phyloP scores from a whole-genome alignment of 2,888 invertebrate genomes.

The Epinotia ramella region DNA sequence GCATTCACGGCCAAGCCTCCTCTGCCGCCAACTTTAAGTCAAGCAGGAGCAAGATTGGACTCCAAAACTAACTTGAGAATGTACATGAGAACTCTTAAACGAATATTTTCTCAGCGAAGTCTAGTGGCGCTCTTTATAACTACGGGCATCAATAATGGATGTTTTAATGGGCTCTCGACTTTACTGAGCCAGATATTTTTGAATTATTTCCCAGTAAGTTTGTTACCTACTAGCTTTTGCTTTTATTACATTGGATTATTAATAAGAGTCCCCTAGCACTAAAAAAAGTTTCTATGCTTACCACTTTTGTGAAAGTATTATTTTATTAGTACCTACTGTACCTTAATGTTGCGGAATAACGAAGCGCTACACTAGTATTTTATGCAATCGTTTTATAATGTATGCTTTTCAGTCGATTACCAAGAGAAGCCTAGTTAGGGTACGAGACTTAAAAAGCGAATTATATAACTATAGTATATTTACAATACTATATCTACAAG shows the following conservation, averaged over 20 bases:
- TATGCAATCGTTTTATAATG: too few relatives aligned
- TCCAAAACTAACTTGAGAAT: constrained; percentile 33
- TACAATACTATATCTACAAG: too few relatives aligned
- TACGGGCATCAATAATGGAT: constrained; percentile 90
- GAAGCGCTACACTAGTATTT: not conserved
- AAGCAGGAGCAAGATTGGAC: constrained; percentile 64
- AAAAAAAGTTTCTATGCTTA: not conserved
- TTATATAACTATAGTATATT: too few relatives aligned
- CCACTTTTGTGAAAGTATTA: not conserved
- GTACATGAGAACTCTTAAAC: constrained; percentile 65
- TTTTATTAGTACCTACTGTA: not conserved
- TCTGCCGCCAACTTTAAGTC: constrained; percentile 83
- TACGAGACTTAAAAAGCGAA: too few relatives aligned
- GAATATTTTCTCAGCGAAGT: constrained; percentile 82
- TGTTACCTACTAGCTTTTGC: constrained; percentile 27
- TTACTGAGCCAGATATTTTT: constrained; percentile 80
- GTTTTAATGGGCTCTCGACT: constrained; percentile 89
- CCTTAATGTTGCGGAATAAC: not conserved
- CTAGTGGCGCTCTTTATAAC: constrained; percentile 86
- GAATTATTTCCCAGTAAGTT: constrained; percentile 69
- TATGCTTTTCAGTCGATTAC: too few relatives aligned
- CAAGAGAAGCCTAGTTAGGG: too few relatives aligned
- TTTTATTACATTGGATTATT: constrained; percentile 23
- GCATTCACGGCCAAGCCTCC: constrained; percentile 83
- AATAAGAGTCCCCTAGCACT: constrained; percentile 14